Conservation (phyloP, 1,140 invertebrate species). For the Hycleus phaleratus region DNA sequence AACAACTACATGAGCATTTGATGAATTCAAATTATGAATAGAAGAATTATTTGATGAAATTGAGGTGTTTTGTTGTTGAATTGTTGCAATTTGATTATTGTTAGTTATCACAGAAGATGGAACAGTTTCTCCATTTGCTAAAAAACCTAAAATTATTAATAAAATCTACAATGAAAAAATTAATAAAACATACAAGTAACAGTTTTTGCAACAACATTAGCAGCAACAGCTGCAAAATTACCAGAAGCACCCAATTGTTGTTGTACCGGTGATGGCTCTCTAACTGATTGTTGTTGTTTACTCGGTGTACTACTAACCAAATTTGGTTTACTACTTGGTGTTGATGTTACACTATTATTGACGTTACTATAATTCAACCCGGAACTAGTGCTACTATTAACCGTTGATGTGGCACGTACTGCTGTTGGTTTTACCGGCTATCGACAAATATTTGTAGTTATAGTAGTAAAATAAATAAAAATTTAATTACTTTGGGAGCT, state of each 20-base stretch:
- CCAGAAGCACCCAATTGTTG: conserved; percentile 32
- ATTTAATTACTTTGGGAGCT: conserved; percentile 38
- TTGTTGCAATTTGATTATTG: conserved; percentile 24
- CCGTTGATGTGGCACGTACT: conserved; percentile 48
- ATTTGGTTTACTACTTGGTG: conserved; percentile 46
- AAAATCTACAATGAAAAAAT: not conserved
- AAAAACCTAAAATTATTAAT: not conserved
- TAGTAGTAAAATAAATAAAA: conserved; percentile 22
- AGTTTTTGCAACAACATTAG: conserved; percentile 44
- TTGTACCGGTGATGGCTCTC: conserved; percentile 31
- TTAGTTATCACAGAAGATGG: conserved; percentile 33
- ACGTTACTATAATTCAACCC: conserved; percentile 43
- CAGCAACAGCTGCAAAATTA: conserved; percentile 58
- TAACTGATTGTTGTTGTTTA: conserved; percentile 43
- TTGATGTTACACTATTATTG: conserved; percentile 40
- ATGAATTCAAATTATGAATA: conserved; percentile 18
- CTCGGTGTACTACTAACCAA: conserved; percentile 50
- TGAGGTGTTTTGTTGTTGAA: conserved; percentile 13
- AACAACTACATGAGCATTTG: conserved; percentile 13
- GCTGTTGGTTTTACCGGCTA: conserved; percentile 67
- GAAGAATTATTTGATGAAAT: conserved; percentile 17
- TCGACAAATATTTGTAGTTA: too few relatives aligned
- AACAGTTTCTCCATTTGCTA: conserved; percentile 31
- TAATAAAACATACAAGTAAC: conserved; percentile 39
- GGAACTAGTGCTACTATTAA: conserved; percentile 47